Percentiles rank a stretch among this genome's conserved stretches.
Conservation (phyloP, 2,888 invertebrate species). For the Sesia bembeciformis region DNA sequence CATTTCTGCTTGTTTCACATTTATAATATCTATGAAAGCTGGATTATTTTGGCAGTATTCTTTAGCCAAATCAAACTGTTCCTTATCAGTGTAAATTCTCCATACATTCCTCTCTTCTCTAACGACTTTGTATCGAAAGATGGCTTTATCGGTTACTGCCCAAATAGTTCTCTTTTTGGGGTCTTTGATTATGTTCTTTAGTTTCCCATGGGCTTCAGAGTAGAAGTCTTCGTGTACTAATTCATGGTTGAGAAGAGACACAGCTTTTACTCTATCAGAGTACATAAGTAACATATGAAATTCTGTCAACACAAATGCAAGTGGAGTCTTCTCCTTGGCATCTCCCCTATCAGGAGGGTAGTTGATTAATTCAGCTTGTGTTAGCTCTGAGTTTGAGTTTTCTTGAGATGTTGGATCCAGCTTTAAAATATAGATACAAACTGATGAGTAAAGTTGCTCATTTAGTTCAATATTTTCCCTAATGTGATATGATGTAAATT, state of each 20-base stretch:
- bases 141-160: constrained; percentile 87
- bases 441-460: neutral
- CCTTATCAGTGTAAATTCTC: constrained; percentile 90
- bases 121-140: constrained; percentile 88
- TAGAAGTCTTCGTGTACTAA: constrained; percentile 90
- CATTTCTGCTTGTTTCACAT: constrained; percentile 91
- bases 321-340: constrained; percentile 70
- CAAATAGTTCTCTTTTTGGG: constrained; percentile 85
- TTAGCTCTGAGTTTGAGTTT: constrained; percentile 62
- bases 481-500: neutral
- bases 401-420: constrained; percentile 65
- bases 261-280: constrained; percentile 85
- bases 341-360: constrained; percentile 44
- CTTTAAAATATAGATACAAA: constrained; percentile 23
- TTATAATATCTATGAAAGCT: constrained; percentile 86
- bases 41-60: constrained; percentile 88
- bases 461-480: neutral
- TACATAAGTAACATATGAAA: constrained; percentile 92
- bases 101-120: constrained; percentile 91
- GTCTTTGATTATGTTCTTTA: constrained; percentile 88
- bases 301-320: constrained; percentile 88
- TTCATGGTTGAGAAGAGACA: constrained; percentile 89
- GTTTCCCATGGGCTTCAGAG: constrained; percentile 84
- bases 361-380: constrained; percentile 53
- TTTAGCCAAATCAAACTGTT: constrained; percentile 90